phyloP scores from a whole-genome alignment of 1,140 invertebrate genomes.

The Aphidius gifuensis region DNA sequence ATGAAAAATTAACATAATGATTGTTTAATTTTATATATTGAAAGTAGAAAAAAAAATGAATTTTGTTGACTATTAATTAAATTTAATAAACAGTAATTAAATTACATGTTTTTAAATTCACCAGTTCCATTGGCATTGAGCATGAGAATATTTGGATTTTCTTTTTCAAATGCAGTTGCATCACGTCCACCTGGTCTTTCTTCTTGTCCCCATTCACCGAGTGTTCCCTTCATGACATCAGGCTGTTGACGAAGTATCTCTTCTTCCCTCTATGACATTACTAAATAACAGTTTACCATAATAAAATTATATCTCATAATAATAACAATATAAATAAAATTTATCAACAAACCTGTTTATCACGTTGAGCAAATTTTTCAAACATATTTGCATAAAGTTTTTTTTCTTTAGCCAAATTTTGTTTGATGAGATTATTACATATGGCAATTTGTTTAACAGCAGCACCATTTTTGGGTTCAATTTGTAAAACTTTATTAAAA shows the following conservation, averaged over 20 bases:
- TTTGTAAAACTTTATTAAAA: slow-evolving; percentile 70
- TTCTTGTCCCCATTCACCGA: slow-evolving; percentile 69
- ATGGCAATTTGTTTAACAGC: slow-evolving; percentile 74
- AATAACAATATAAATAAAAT: slow-evolving; percentile 31
- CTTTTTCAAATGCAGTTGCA: slow-evolving; percentile 72
- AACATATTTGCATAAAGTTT: slow-evolving; percentile 95
- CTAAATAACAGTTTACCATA: slow-evolving; percentile 41
- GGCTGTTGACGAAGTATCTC: slow-evolving; percentile 63
- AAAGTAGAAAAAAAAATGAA: too few species aligned
- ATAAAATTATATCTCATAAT: not conserved
- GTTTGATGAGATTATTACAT: slow-evolving; percentile 73
- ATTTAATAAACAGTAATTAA: too few species aligned
- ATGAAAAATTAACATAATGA: too few species aligned
- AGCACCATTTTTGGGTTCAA: slow-evolving; percentile 80
- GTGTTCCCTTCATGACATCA: slow-evolving; percentile 66
- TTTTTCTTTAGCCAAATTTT: slow-evolving; percentile 79
- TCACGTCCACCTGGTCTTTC: slow-evolving; percentile 63
- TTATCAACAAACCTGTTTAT: slow-evolving; percentile 65
- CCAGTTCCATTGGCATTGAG: slow-evolving; percentile 65
- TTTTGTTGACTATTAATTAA: too few species aligned
- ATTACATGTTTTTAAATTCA: slow-evolving; percentile 75
- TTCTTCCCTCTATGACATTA: slow-evolving; percentile 63
- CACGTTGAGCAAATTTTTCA: slow-evolving; percentile 78
- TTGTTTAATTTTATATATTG: too few species aligned
- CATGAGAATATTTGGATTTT: slow-evolving; percentile 76